Evolutionary conservation across 1,140 invertebrate species (phyloP).

Genomic region (Papilio helenus): DNA sequence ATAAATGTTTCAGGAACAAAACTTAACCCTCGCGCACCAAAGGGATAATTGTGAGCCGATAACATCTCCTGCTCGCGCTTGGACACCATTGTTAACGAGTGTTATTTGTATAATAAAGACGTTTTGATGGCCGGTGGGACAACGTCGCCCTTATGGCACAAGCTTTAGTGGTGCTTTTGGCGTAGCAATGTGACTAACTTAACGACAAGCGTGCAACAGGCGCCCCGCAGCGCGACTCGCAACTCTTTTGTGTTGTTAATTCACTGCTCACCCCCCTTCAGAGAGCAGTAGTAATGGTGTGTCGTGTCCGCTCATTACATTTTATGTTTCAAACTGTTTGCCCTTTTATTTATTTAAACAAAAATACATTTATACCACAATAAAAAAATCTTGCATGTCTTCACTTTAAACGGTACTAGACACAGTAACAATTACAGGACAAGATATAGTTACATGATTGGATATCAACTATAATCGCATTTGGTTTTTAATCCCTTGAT

Average conservation of each 20-base stretch:
- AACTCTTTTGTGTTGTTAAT: slow-evolving; percentile 70
- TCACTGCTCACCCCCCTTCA: slow-evolving; percentile 57
- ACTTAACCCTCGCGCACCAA: slow-evolving; percentile 43
- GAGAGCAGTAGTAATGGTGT: slow-evolving; percentile 49
- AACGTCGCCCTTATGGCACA: not conserved
- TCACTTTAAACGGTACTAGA: no score
- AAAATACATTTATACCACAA: not conserved
- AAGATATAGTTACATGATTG: not conserved
- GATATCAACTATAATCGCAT: not conserved
- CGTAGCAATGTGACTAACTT: not conserved
- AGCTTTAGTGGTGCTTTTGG: slow-evolving; percentile 3
- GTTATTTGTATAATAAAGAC: slow-evolving; percentile 64
- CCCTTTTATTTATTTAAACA: not conserved
- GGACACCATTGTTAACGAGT: slow-evolving; percentile 61
- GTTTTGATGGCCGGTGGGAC: slow-evolving; percentile 18
- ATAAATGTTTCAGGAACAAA: slow-evolving; percentile 25
- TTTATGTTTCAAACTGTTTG: slow-evolving; percentile 27
- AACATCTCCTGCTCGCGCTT: slow-evolving; percentile 53
- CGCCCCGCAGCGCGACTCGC: slow-evolving; percentile 59
- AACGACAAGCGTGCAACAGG: slow-evolving; percentile 51
- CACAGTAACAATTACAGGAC: no score
- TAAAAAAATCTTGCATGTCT: no score
- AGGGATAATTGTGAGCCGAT: slow-evolving; percentile 54
- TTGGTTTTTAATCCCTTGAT: not conserved
- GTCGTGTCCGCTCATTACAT: slow-evolving; percentile 63